Evolutionary conservation across 64 coral and sea anemone genomes (phyloP), one percentile per base, ranked within the genome.

Genomic region (Orbicella faveolata): DNA sequence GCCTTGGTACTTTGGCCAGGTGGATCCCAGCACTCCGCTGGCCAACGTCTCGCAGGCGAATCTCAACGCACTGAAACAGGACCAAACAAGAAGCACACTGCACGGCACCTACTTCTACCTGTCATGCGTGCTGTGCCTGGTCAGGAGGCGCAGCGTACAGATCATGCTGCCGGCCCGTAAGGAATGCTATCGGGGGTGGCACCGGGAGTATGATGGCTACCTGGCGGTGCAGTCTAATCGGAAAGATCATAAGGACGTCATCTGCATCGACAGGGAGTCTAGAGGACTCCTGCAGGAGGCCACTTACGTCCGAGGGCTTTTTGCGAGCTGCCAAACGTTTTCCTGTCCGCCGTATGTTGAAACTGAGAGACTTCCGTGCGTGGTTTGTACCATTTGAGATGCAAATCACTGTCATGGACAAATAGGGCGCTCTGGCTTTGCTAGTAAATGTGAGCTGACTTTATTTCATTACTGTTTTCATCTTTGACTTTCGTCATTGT

Each of bases 171-270:
- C 94, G 12, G 91, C 81, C 3, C 94, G 94, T 6, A 96, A 96
- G 81, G 94, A 96, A 69, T 96, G 94, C 77, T 96, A 96, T 33
- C 82, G 73, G 12, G 91, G 82, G 0, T 96, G 94, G 94, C 88
- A 93, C 52, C 72, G 94, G 21, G 91, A 96, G 34, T 96, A 96
- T 87, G 94, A 96, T 76, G 94, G 94, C 3, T 96, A 88, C 74
- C 64, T 96, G 11, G 94, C 72, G 16, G 94, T 96, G 6, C 75
- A 92, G 75, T 79, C 93, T 21, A 97, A 97, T 63, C 52, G 70
- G 52, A 88, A 89, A 41, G 88, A 94, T 48, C 91, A 97, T 34
- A 97, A 97, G 73, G 84, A 97, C 57, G 54, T 97, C 19, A 91
- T 97, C 61, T 97, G 95, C 25, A 51, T 97, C 18, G 95, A 97